Conservation (phyloP, 2,113 vertebrate species). For the Probosciger aterrimus region DNA sequence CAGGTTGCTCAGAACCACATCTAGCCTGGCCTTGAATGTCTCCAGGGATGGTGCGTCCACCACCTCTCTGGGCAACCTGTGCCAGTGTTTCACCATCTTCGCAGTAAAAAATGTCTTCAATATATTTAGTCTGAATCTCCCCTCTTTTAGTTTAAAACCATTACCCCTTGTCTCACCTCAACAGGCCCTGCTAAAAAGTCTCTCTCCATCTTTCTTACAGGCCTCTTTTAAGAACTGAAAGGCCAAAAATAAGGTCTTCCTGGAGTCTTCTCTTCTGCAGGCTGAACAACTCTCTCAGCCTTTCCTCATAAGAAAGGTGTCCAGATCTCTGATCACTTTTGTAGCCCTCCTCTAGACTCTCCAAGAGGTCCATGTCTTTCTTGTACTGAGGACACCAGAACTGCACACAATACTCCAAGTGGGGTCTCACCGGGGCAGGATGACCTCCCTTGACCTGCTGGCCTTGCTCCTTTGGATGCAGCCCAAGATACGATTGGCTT, state of each 20-base stretch:
- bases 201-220: not conserved
- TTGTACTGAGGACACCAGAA: not conserved
- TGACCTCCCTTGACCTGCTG: not conserved
- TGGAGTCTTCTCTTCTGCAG: not conserved
- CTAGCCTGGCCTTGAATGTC: not conserved
- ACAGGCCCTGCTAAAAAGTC: not conserved
- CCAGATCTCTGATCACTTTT: not conserved
- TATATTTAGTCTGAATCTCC: not conserved
- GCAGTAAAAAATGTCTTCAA: not conserved
- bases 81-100: not conserved
- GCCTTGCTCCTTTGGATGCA: not conserved
- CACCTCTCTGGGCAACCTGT: not conserved
- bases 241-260: not conserved
- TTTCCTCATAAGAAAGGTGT: not conserved
- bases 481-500: not conserved
- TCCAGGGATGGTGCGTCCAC: not conserved
- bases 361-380: not conserved
- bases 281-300: not conserved
- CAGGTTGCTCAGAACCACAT: not conserved
- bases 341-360: not conserved
- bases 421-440: not conserved
- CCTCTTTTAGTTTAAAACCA: not conserved
- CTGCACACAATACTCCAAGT: not conserved
- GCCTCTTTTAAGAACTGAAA: not conserved
- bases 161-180: not conserved